phyloP scores from a whole-genome alignment of 2,113 vertebrate species.

The Cranoglanis bouderius region DNA sequence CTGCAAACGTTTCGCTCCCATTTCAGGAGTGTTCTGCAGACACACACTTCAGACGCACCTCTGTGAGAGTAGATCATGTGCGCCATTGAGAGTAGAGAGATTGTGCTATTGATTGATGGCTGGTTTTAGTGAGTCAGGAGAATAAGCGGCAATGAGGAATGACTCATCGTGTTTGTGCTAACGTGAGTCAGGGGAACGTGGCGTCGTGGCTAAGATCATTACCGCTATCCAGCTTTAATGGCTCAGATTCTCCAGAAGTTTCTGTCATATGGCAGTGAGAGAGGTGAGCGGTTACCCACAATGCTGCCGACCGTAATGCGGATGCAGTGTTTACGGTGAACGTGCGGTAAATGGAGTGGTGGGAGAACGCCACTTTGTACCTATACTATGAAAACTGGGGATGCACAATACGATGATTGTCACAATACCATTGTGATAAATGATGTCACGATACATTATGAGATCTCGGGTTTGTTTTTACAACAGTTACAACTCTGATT shows the following conservation, averaged over 20 bases:
- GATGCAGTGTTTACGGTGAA: neutral
- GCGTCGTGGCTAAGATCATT: neutral
- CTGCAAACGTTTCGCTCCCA: neutral
- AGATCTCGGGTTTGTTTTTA: too few relatives aligned
- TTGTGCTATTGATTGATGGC: neutral
- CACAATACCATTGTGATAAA: neutral
- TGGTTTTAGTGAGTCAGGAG: neutral
- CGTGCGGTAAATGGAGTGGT: neutral
- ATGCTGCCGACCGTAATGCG: neutral
- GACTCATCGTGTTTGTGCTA: constrained; percentile 1
- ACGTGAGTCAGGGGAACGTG: neutral
- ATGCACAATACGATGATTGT: too few relatives aligned
- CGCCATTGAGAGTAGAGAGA: neutral
- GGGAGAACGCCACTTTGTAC: neutral
- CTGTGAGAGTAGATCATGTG: neutral
- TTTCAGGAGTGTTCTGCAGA: neutral
- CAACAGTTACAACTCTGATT: neutral
- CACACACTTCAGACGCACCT: neutral
- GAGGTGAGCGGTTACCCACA: neutral
- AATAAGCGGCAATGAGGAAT: neutral
- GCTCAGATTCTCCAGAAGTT: neutral
- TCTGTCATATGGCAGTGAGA: neutral
- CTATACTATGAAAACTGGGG: neutral
- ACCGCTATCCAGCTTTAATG: neutral
- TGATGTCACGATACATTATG: neutral